Base-by-base conservation (phyloP, 2,113 vertebrate genomes). In the Percopsis transmontana region DNA sequence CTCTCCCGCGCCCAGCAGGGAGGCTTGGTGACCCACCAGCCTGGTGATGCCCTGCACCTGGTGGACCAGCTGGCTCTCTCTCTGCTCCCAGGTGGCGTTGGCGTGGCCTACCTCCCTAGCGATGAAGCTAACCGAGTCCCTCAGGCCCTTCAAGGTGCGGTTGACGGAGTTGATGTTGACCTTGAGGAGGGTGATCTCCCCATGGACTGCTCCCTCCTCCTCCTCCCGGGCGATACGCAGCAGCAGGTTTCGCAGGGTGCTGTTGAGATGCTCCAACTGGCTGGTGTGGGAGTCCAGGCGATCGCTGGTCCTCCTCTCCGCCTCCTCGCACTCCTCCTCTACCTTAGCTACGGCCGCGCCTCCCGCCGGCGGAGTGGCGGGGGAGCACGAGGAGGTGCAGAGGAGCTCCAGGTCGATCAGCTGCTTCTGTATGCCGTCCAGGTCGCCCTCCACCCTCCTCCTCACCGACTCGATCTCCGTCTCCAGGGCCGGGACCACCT, bases 111-210 rank as follows among this genome's bases (percentile, higher is more conserved):
- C 76, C 0, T 96, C 94, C 45, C 93, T 92, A 0, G 95, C 90
- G 58, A 96, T 96, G 64, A 92, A 92, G 55, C 86, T 93, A 40
- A 99, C 92, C 0, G 97, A 97, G 87, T 99, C 95, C 15, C 93
- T 94, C n/a, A 99, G 93, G 19, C 96, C 97, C 0, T 96, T 96
- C 60, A 99, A 88, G 0, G 97, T 97, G 70, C 94, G 96, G 90
- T 97, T 99, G 18, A 99, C 91, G 0, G 95, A 95, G 87, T 97
- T 96, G 64, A 99, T 90, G 72, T 97, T 99, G 83, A 99, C 94
- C 89, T 98, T 98, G 1, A 99, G 91, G 64, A 99, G 88, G 1
- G 96, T 99, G 81, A 99, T 98, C 88, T 99, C 97, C 0, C 97
- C 97, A 59, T 95, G 95, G 53, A 99, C 85, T 0, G 89, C 77